A percentile compares a stretch with the other conserved stretches of the same genome.
Conservation (phyloP, 2,113 vertebrate genomes). For the Rana temporaria region DNA sequence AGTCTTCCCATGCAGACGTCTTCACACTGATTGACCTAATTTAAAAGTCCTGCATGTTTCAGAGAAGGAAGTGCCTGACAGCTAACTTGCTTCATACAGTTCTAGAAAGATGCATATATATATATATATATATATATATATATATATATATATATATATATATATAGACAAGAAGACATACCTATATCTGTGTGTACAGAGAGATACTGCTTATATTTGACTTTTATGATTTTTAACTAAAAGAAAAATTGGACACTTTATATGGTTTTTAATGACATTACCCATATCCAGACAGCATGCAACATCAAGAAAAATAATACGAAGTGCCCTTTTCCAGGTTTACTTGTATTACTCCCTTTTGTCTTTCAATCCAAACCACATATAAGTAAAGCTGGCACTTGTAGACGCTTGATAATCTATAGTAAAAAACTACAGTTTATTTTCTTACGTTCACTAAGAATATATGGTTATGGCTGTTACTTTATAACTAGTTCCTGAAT, state of each 20-base stretch:
- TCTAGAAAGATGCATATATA: background rate
- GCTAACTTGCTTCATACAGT: slow-evolving; percentile 28
- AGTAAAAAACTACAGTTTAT: too few relatives aligned
- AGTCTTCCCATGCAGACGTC: slow-evolving; percentile 20
- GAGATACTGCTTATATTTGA: background rate
- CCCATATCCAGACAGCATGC: background rate
- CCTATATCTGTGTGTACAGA: background rate
- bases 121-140: background rate
- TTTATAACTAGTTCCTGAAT: too few relatives aligned
- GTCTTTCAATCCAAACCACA: background rate
- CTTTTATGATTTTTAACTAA: background rate
- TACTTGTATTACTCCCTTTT: background rate
- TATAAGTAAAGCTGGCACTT: background rate
- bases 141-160: background rate
- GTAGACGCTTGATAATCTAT: too few relatives aligned
- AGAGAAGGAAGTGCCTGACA: background rate
- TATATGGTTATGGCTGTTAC: too few relatives aligned
- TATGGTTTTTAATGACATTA: slow-evolving; percentile 10
- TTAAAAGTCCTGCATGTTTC: slow-evolving; percentile 44
- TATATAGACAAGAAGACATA: background rate
- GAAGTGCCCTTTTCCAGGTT: background rate
- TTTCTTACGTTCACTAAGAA: too few relatives aligned
- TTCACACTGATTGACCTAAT: slow-evolving; percentile 41
- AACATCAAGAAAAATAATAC: background rate
- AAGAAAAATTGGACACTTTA: background rate